Percentiles rank a stretch among this genome's conserved stretches.
Evolutionary conservation across 2,888 invertebrate species (phyloP).

Genomic region (Maniola hyperantus): DNA sequence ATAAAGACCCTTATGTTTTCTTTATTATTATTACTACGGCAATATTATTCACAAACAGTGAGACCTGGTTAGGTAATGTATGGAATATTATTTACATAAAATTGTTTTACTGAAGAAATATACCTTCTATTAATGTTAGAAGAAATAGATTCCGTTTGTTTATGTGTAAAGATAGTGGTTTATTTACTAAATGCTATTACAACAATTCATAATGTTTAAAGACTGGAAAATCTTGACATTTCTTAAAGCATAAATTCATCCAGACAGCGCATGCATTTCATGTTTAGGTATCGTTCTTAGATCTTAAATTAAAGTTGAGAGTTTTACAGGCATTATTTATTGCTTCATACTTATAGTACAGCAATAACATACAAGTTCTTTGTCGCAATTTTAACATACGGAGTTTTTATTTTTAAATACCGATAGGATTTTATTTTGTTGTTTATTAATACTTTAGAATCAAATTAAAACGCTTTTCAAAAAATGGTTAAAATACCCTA

Average conservation of each 20-base stretch:
- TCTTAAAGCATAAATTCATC: conserved; percentile 10
- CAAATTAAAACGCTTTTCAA: no score
- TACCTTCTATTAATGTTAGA: conserved; percentile 8
- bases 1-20: no score
- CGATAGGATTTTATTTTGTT: no score
- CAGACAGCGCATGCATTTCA: conserved; percentile 9
- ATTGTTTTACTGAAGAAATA: conserved; percentile 1
- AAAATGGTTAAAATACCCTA: no score
- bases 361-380: neutral
- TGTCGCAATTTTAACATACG: neutral
- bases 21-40: no score
- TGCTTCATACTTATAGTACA: conserved; percentile 2
- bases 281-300: conserved; percentile 10
- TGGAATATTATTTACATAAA: conserved; percentile 11
- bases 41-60: neutral
- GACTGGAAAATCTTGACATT: conserved; percentile 6
- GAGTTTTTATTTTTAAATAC: neutral
- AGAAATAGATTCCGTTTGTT: neutral
- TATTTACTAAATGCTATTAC: conserved; percentile 4
- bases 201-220: conserved; percentile 1
- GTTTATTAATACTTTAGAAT: no score
- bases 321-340: conserved; percentile 11
- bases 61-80: conserved; percentile 10
- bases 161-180: neutral
- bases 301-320: conserved; percentile 14